Percentiles rank a stretch among this genome's conserved stretches.
phyloP scores from a whole-genome alignment of 2,113 vertebrate genomes.

The Rattus rattus region DNA sequence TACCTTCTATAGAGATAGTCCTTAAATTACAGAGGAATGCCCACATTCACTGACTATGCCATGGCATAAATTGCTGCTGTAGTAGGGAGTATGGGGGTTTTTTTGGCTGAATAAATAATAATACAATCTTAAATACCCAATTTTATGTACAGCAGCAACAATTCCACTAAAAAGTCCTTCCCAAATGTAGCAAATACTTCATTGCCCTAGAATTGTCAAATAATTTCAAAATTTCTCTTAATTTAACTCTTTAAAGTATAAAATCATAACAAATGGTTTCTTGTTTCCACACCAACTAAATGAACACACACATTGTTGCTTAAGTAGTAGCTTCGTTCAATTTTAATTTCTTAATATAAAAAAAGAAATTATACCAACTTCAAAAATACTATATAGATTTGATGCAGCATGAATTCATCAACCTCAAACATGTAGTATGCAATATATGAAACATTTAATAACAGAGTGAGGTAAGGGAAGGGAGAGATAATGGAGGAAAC shows the following conservation, averaged over 20 bases:
- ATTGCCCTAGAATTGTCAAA: not conserved
- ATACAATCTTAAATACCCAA: not conserved
- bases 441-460: too few species aligned
- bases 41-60: not conserved
- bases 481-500: too few species aligned
- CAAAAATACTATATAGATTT: too few species aligned
- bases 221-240: not conserved
- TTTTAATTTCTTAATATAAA: slow-evolving; percentile 1
- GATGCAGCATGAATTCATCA: too few species aligned
- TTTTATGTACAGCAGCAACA: not conserved
- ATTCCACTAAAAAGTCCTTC: not conserved
- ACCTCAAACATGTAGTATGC: too few species aligned
- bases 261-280: not conserved
- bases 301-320: not conserved
- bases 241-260: not conserved
- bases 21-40: not conserved
- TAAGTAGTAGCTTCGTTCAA: not conserved
- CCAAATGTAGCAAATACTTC: not conserved
- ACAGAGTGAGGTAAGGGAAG: too few species aligned
- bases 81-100: not conserved
- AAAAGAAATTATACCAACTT: too few species aligned
- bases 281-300: not conserved
- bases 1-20: not conserved
- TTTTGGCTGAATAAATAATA: not conserved
- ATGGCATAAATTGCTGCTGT: not conserved